Evolutionary conservation across 2,797 vertebrate species (phyloP).

Genomic region (Apogon talboti): DNA sequence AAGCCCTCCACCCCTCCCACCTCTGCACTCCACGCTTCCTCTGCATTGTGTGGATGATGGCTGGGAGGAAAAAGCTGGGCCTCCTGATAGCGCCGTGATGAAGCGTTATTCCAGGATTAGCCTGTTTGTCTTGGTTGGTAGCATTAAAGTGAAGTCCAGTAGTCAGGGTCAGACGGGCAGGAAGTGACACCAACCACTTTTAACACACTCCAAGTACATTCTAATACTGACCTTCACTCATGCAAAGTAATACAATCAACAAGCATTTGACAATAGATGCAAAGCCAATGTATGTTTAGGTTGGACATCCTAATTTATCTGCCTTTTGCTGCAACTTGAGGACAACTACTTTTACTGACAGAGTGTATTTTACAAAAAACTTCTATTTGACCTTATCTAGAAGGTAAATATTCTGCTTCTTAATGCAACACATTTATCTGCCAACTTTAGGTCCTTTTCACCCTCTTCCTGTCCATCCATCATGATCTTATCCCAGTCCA

Average conservation of each 20-base stretch:
- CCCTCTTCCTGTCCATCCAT: too few species aligned
- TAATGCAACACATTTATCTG: too few species aligned
- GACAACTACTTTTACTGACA: too few species aligned
- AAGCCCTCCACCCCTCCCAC: constrained; percentile 16
- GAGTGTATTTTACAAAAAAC: too few species aligned
- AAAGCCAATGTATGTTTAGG: neutral
- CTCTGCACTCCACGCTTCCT: constrained; percentile 69
- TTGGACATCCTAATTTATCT: too few species aligned
- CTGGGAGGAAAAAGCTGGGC: constrained; percentile 80
- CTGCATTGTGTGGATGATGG: constrained; percentile 69
- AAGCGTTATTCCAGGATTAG: constrained; percentile 71
- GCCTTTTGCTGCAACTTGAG: too few species aligned
- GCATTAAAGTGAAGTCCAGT: constrained; percentile 47
- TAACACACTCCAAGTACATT: constrained; percentile 30
- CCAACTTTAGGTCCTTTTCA: too few species aligned
- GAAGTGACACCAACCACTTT: constrained; percentile 48
- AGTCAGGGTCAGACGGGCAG: constrained; percentile 63
- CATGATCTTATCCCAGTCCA: too few species aligned
- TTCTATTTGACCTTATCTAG: too few species aligned
- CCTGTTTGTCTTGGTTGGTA: constrained; percentile 60
- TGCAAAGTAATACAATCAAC: neutral
- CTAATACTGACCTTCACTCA: constrained; percentile 24
- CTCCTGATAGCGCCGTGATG: constrained; percentile 68
- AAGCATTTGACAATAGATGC: neutral
- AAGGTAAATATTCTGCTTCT: too few species aligned